phyloP scores from a whole-genome alignment of 2,113 vertebrate genomes.

The Copsychus sechellarum region DNA sequence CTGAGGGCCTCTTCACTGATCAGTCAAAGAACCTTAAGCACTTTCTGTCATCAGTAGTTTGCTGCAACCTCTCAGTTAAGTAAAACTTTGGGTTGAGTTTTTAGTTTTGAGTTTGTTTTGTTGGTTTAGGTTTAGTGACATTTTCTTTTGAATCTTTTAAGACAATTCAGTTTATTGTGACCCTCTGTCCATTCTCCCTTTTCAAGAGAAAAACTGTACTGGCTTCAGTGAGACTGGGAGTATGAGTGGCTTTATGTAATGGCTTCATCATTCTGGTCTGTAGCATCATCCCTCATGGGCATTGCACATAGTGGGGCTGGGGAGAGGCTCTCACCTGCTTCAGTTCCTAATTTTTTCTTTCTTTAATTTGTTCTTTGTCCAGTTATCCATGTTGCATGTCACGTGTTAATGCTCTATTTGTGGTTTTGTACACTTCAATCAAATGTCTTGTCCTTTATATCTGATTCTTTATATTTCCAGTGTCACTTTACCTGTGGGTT shows the following conservation, averaged over 20 bases:
- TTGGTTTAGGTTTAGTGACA: background rate
- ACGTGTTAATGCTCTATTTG: background rate
- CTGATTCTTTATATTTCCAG: background rate
- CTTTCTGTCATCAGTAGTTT: background rate
- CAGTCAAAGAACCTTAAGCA: background rate
- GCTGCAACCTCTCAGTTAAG: background rate
- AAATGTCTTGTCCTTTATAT: background rate
- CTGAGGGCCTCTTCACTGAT: background rate
- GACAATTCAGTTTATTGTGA: background rate
- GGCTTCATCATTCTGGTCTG: background rate
- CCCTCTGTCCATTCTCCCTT: background rate
- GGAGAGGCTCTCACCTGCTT: background rate
- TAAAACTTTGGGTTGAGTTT: background rate
- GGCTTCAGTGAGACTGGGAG: background rate
- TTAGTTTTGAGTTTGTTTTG: background rate
- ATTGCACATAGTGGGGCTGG: accelerated
- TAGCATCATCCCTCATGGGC: background rate
- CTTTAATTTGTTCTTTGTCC: background rate
- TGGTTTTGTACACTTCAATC: background rate
- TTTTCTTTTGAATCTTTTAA: background rate
- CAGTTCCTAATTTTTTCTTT: background rate
- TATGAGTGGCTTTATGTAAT: background rate
- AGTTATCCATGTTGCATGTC: background rate
- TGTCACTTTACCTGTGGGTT: background rate
- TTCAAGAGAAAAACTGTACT: background rate